phyloP scores from a whole-genome alignment of 2,888 invertebrate genomes.

The Athalia cordata region DNA sequence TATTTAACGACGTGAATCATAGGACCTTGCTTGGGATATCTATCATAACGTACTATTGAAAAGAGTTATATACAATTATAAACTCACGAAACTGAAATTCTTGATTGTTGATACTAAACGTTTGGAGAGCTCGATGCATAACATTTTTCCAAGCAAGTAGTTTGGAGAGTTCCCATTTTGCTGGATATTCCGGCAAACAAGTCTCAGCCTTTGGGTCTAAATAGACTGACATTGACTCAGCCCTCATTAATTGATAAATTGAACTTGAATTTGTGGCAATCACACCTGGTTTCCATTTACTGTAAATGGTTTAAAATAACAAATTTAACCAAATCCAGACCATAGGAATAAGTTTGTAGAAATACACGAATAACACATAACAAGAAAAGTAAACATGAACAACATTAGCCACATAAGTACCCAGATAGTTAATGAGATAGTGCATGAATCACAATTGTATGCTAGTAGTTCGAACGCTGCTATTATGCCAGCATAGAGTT shows the following conservation, averaged over 20 bases:
- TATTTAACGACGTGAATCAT: not conserved
- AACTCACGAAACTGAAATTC: constrained; percentile 87
- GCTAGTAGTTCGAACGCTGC: not conserved
- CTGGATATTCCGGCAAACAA: constrained; percentile 57
- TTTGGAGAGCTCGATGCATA: constrained; percentile 84
- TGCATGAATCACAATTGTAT: not conserved
- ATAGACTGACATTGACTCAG: constrained; percentile 86
- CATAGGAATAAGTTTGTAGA: not conserved
- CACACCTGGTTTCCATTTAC: constrained; percentile 86
- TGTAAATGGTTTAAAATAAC: constrained; percentile 64
- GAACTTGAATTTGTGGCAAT: constrained; percentile 78
- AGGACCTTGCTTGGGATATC: too few species aligned
- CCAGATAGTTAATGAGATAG: too few species aligned
- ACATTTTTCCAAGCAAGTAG: constrained; percentile 84
- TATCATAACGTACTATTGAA: not conserved
- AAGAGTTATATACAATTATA: not conserved
- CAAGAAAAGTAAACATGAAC: constrained; percentile 15
- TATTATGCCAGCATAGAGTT: not conserved
- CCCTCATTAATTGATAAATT: constrained; percentile 84
- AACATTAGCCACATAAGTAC: constrained; percentile 16
- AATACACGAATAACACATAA: constrained; percentile 10
- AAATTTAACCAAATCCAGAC: not conserved
- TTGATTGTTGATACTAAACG: constrained; percentile 85
- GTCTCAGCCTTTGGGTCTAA: constrained; percentile 80
- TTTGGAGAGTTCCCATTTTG: constrained; percentile 73